A percentile compares a stretch with the other conserved stretches of the same genome.
phyloP scores from a whole-genome alignment of 2,797 vertebrate species.

The Takifugu ocellatus region DNA sequence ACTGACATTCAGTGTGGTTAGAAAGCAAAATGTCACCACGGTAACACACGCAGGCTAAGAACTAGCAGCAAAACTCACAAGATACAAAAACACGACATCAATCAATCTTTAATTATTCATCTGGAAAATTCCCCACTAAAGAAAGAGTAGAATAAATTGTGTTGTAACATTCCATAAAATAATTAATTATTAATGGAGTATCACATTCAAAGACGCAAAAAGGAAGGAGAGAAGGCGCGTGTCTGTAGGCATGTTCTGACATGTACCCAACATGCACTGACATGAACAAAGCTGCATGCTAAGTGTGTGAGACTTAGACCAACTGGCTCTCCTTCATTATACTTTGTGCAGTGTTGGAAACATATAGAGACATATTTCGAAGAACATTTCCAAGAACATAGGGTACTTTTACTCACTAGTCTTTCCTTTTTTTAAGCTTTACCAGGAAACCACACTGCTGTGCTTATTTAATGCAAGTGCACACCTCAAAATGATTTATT shows the following conservation, averaged over 20 bases:
- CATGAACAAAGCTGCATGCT: conserved; percentile 14
- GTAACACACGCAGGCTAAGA: not conserved
- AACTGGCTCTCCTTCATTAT: not conserved
- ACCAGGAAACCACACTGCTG: too few relatives aligned
- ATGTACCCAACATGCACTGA: conserved; percentile 31
- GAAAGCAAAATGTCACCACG: conserved; percentile 26
- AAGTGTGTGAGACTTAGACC: not conserved
- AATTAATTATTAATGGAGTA: not conserved
- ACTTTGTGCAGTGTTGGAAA: too few relatives aligned
- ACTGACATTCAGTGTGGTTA: conserved; percentile 49
- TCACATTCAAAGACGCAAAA: too few relatives aligned
- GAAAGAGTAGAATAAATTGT: not conserved
- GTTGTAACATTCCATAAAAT: not conserved
- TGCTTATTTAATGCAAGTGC: too few relatives aligned
- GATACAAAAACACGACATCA: too few relatives aligned
- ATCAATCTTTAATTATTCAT: not conserved
- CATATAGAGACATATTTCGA: too few relatives aligned
- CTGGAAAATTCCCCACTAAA: not conserved
- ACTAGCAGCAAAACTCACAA: not conserved
- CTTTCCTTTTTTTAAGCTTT: too few relatives aligned
- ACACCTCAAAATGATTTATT: too few relatives aligned
- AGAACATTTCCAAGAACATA: too few relatives aligned
- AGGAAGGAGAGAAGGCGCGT: not conserved
- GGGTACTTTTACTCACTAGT: too few relatives aligned
- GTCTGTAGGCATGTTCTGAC: conserved; percentile 39